A percentile compares a stretch with the other conserved stretches of the same genome.
Evolutionary conservation across 2,888 invertebrate genomes (phyloP).

Genomic region (Parnassius apollo): DNA sequence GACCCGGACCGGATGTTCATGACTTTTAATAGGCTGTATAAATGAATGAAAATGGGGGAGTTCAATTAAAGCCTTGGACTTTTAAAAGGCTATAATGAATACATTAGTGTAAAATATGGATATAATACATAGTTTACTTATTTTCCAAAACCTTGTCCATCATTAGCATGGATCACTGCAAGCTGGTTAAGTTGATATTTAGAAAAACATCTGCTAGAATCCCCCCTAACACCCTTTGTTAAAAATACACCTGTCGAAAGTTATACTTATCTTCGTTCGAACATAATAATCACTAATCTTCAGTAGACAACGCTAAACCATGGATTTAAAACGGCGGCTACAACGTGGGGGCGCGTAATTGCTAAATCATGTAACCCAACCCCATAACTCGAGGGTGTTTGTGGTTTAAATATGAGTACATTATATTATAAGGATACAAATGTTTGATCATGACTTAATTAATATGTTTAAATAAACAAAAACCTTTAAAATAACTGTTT

Average conservation of each 20-base stretch:
- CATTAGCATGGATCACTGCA: too few species aligned
- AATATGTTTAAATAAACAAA: neutral
- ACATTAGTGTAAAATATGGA: too few species aligned
- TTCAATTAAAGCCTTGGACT: too few species aligned
- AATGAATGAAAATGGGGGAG: too few species aligned
- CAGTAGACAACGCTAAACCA: slow-evolving; percentile 20
- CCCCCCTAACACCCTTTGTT: neutral
- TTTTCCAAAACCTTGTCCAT: too few species aligned
- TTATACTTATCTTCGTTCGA: slow-evolving; percentile 15
- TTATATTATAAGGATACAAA: slow-evolving; percentile 40
- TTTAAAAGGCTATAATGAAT: too few species aligned
- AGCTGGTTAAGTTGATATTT: too few species aligned
- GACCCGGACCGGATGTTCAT: too few species aligned
- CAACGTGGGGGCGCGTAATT: slow-evolving; percentile 46
- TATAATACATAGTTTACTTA: too few species aligned
- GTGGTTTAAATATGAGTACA: slow-evolving; percentile 33
- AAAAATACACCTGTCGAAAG: slow-evolving; percentile 13
- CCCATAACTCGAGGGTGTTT: slow-evolving; percentile 31
- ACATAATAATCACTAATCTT: slow-evolving; percentile 22
- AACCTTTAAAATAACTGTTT: too few species aligned
- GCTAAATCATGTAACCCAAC: slow-evolving; percentile 56
- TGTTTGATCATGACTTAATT: slow-evolving; percentile 27
- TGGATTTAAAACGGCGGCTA: slow-evolving; percentile 16
- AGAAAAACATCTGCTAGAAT: too few species aligned
- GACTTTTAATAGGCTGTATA: too few species aligned